phyloP scores from a whole-genome alignment of 2,888 invertebrate genomes.

The Ophion ventricosus region DNA sequence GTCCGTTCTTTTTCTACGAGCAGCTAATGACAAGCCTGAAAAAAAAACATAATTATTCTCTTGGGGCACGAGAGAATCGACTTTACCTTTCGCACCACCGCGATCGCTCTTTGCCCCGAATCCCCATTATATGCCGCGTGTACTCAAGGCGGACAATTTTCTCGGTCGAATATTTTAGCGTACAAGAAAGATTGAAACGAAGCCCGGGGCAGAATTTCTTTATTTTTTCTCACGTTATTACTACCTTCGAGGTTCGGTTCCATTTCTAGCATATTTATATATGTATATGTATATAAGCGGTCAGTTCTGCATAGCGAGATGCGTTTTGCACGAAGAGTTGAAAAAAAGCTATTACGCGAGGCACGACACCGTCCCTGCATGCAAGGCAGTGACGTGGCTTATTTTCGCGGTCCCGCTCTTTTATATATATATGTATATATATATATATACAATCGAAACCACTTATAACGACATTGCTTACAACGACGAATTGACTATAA shows the following conservation, averaged over 20 bases:
- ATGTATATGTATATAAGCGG: not conserved
- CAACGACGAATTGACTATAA: too few relatives aligned
- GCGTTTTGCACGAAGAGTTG: not conserved
- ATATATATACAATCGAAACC: too few relatives aligned
- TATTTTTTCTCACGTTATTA: not conserved
- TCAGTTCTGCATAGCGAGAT: not conserved
- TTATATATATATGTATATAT: too few relatives aligned
- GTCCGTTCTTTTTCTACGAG: conserved; percentile 20
- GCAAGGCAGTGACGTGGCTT: not conserved
- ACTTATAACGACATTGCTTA: too few relatives aligned
- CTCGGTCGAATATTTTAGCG: too few relatives aligned
- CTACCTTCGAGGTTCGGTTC: not conserved
- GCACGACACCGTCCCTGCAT: not conserved
- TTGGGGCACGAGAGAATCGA: conserved; percentile 3
- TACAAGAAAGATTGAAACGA: too few relatives aligned
- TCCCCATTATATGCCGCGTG: not conserved
- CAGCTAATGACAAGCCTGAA: conserved; percentile 17
- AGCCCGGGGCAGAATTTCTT: too few relatives aligned
- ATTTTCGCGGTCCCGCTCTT: not conserved
- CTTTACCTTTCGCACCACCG: not conserved
- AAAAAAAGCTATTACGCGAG: conserved; percentile 6
- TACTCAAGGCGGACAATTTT: not conserved
- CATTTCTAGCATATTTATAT: not conserved
- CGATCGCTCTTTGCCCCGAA: not conserved
- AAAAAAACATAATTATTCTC: conserved; percentile 16